Conservation (phyloP, 2,113 vertebrate genomes). For the Holacanthus passer region DNA sequence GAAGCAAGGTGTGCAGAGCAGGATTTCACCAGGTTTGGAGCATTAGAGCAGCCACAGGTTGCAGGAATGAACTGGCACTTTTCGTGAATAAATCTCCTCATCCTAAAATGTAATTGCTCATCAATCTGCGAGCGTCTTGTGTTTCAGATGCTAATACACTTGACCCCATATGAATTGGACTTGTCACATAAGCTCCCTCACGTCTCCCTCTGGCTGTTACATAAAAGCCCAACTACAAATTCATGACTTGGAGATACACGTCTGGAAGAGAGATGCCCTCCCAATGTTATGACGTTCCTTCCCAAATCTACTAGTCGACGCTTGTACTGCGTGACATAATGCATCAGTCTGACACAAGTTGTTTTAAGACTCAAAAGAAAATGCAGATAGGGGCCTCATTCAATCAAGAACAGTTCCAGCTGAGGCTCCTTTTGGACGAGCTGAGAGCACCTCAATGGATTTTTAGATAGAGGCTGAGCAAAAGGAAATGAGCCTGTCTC, state of each 20-base stretch:
- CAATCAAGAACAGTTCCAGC: slow-evolving; percentile 33
- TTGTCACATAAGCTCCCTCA: slow-evolving; percentile 34
- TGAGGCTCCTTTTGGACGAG: slow-evolving; percentile 34
- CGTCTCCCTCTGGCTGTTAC: slow-evolving; percentile 46
- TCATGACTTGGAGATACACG: slow-evolving; percentile 31
- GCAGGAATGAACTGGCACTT: background rate
- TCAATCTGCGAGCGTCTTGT: slow-evolving; percentile 14
- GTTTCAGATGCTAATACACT: slow-evolving; percentile 29
- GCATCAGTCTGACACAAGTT: slow-evolving; percentile 38
- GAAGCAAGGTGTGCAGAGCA: slow-evolving; percentile 14
- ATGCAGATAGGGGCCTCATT: slow-evolving; percentile 30
- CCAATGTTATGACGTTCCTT: slow-evolving; percentile 11
- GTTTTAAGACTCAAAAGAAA: slow-evolving; percentile 40
- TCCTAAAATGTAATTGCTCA: background rate
- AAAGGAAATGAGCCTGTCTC: slow-evolving; percentile 56
- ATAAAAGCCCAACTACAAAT: slow-evolving; percentile 50
- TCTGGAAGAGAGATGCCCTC: slow-evolving; percentile 9
- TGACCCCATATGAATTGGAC: slow-evolving; percentile 33
- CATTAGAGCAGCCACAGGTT: background rate
- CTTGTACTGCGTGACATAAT: slow-evolving; percentile 21
- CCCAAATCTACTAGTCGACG: background rate
- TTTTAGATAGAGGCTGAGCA: slow-evolving; percentile 38
- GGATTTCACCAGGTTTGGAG: slow-evolving; percentile 23
- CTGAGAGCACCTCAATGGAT: slow-evolving; percentile 39
- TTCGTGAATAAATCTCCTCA: background rate